phyloP scores from a whole-genome alignment of 2,888 invertebrate species.

The Pyrocoelia pectoralis region DNA sequence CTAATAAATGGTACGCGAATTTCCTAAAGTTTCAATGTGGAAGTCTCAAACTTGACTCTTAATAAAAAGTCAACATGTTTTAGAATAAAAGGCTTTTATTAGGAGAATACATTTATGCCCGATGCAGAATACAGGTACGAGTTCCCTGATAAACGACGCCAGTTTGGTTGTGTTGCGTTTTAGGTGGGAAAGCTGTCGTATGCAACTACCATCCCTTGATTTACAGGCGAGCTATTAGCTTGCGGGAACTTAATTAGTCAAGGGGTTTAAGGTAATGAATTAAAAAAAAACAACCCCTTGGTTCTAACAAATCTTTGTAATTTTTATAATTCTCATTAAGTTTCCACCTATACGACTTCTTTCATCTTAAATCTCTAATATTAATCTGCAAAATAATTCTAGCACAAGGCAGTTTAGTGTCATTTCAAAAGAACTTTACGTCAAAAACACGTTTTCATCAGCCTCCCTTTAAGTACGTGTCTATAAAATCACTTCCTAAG shows the following conservation, averaged over 20 bases:
- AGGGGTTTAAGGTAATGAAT: constrained; percentile 17
- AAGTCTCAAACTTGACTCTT: neutral
- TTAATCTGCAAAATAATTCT: too few species aligned
- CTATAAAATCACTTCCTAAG: too few species aligned
- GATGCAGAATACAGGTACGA: constrained; percentile 30
- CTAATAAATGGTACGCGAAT: constrained; percentile 5
- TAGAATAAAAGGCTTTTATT: constrained; percentile 11
- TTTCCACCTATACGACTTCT: too few species aligned
- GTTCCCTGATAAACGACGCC: constrained; percentile 31
- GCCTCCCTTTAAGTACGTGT: too few species aligned
- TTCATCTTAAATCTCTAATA: too few species aligned
- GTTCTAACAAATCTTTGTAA: too few species aligned
- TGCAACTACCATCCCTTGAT: constrained; percentile 30
- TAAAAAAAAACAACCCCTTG: constrained; percentile 2
- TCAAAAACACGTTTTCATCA: too few species aligned
- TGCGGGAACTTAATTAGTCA: constrained; percentile 27
- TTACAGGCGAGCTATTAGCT: constrained; percentile 28
- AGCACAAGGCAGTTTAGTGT: too few species aligned
- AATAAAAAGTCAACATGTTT: constrained; percentile 6
- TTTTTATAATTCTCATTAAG: too few species aligned
- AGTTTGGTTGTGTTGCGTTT: constrained; percentile 33
- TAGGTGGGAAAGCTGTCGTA: constrained; percentile 34
- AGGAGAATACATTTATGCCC: constrained; percentile 16
- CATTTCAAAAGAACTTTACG: too few species aligned
- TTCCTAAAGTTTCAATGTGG: too few species aligned